These are phyloP conservation scores for Stigmatopora nigra DNA, from an alignment of 2,113 vertebrate genomes.

Conservation along the genomic window DNA sequence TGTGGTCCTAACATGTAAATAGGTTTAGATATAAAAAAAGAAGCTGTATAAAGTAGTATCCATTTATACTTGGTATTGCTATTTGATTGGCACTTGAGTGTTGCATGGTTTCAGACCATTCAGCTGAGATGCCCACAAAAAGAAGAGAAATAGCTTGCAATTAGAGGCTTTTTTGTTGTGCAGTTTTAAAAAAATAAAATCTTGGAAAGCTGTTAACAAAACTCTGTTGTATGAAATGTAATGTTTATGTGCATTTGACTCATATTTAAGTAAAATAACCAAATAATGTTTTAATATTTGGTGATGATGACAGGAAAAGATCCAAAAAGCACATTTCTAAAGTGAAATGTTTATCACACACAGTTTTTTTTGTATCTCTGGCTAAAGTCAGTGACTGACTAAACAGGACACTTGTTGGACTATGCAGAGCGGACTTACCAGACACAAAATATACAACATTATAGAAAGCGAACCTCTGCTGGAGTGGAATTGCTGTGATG, in stretches of 20 bases:
- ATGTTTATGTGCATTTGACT: not conserved
- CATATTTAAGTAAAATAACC: too few relatives aligned
- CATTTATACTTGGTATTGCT: not conserved
- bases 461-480: constrained; percentile 1
- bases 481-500: constrained; percentile 2
- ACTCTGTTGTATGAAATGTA: not conserved
- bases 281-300: constrained; percentile 2
- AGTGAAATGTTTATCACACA: not conserved
- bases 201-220: not conserved
- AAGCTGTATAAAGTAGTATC: not conserved
- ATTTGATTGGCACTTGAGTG: not conserved
- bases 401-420: constrained; percentile 25
- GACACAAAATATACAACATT: constrained; percentile 24
- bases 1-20: not conserved
- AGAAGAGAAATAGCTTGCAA: not conserved
- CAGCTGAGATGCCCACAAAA: too few relatives aligned
- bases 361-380: constrained; percentile 7
- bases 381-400: constrained; percentile 30
- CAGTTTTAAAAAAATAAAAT: not conserved
- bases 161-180: not conserved
- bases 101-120: not conserved
- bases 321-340: not conserved
- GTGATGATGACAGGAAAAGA: accelerated
- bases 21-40: not conserved
- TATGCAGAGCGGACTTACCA: constrained; percentile 1